These are phyloP conservation scores for Narcine bancroftii DNA, from an alignment of 2,113 vertebrate genomes.

Conservation along the genomic window DNA sequence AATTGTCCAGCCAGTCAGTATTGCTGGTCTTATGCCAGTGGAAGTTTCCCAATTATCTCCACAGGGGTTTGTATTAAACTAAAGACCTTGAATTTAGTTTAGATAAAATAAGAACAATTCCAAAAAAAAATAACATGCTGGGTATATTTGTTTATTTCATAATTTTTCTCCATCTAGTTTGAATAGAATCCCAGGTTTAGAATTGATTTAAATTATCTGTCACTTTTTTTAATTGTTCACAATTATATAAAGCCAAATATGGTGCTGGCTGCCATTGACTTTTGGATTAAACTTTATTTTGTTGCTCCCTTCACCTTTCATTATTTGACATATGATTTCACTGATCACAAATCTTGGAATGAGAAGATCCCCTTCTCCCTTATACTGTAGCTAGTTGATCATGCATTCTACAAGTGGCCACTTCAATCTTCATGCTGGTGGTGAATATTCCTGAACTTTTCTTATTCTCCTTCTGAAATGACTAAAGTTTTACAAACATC, in stretches of 20 bases:
- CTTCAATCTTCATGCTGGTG: background rate
- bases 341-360: background rate
- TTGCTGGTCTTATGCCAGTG: background rate
- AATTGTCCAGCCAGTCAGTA: background rate
- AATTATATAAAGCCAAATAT: background rate
- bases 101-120: background rate
- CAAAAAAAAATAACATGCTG: background rate
- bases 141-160: background rate
- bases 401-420: background rate
- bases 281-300: background rate
- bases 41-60: background rate
- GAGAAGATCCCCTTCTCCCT: background rate
- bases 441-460: background rate
- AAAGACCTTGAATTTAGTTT: background rate
- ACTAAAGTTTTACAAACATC: background rate
- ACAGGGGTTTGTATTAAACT: background rate
- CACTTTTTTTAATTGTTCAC: background rate
- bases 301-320: background rate
- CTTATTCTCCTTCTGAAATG: background rate
- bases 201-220: slow-evolving; percentile 10
- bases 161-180: background rate
- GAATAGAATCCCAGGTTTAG: background rate
- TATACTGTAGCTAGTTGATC: background rate
- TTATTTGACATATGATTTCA: background rate
- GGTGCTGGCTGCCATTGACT: background rate